Percentiles rank a stretch among this genome's conserved stretches.
These are phyloP conservation scores for Ectropis grisescens DNA, from an alignment of 1,140 invertebrate species.

Conservation along the genomic window DNA sequence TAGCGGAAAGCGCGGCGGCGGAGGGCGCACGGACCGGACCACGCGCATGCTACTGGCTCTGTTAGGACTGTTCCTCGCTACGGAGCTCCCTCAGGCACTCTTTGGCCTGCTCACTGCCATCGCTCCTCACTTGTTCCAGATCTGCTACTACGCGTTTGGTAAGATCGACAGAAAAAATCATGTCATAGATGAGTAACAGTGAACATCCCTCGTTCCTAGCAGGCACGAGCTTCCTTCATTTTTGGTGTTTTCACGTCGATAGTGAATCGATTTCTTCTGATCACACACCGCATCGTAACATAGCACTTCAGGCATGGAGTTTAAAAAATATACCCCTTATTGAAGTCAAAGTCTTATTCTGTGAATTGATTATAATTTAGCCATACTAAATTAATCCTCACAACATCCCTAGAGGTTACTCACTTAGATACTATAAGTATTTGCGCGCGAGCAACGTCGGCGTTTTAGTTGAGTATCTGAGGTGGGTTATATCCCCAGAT, in stretches of 20 bases:
- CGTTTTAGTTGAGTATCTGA: no score
- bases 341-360: no score
- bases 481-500: no score
- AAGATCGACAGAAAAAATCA: constrained; percentile 18
- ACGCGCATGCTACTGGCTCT: constrained; percentile 95
- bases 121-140: constrained; percentile 79
- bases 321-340: no score
- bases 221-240: no score
- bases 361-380: no score
- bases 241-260: no score
- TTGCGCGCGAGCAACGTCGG: no score
- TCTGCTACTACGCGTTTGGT: constrained; percentile 78
- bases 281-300: not conserved
- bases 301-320: not conserved
- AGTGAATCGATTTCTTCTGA: not conserved
- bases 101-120: constrained; percentile 81
- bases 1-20: constrained; percentile 68
- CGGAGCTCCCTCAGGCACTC: constrained; percentile 89
- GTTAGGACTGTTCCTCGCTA: constrained; percentile 89
- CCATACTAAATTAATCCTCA: no score
- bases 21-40: constrained; percentile 86
- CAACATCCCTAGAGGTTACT: no score
- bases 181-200: not conserved
- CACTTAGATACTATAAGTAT: no score
- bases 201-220: no score